Base-by-base conservation (phyloP, 2,797 vertebrate genomes). In the Cryptoblepharus egeriae region DNA sequence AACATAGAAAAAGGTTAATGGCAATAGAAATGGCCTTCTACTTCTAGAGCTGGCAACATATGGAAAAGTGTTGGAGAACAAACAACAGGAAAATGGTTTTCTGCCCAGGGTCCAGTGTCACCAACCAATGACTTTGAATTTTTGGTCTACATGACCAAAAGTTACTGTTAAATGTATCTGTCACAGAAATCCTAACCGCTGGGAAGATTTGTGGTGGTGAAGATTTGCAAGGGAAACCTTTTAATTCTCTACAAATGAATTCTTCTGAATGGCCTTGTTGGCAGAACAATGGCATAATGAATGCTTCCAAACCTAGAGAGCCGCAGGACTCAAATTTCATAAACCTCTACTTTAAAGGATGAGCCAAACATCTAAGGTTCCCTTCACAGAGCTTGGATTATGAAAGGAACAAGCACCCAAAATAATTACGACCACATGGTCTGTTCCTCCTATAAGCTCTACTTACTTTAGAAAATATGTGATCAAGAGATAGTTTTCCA, bases 321-420 rank as follows among this genome's bases (percentile, higher is more conserved):
- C 11, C n/a, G 37, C 22, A 76, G 16, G 42, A n/a, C 10, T 68
- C 15, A 75, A 13, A 22, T 24, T 30, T 5, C 16, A 9, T n/a
- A 67, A 52, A 13, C 13, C 0, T 37, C 37, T 15, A 18, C 24
- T 15, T 4, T 1, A 4, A 30, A 42, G 35, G 3, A 1, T 24
- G 49, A 55, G 12, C 30, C 58, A 11, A 5, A 12, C 0, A 0
- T 35, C 42, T 24, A 13, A 24, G n/a, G 58, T 39, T 67, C 30
- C 67, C 24, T 30, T 60, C 18, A 4, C 30, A 39, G 42, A 63
- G 0, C 18, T 37, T 7, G 0, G 1, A 0, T 0, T 1, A 28
- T 58, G 26, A 20, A 30, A 16, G 8, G 18, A 4, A 24, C 9
- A 58, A 52, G 32, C 45, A 3, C 22, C 74, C n/a, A 20, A 22